Evolutionary conservation across 2,797 vertebrate species (phyloP).

Genomic region (Gadopsis bispinosus): DNA sequence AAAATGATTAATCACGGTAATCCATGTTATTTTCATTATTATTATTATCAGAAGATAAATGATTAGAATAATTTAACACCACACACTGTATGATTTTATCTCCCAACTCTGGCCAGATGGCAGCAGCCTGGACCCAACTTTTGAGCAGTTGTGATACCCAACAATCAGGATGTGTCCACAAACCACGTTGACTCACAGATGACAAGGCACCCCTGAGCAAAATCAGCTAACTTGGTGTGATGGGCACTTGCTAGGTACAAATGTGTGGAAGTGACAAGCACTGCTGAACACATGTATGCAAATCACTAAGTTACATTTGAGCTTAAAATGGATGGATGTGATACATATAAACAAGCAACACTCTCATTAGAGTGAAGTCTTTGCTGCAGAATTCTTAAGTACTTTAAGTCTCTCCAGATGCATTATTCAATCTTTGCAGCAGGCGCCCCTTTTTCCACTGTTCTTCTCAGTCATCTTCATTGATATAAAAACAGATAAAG

Average conservation of each 20-base stretch:
- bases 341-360: background rate
- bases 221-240: background rate
- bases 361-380: background rate
- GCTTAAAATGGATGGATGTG: background rate
- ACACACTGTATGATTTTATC: background rate
- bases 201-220: background rate
- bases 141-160: background rate
- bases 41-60: background rate
- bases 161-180: background rate
- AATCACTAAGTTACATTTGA: background rate
- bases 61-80: background rate
- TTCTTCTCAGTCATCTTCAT: slow-evolving; percentile 33
- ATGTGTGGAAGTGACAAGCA: background rate
- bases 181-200: background rate
- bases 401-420: slow-evolving; percentile 26
- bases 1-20: background rate
- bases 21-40: too few species aligned
- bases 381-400: slow-evolving; percentile 17
- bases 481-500: slow-evolving; percentile 44
- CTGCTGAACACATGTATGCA: background rate
- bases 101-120: background rate
- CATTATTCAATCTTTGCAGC: slow-evolving; percentile 41
- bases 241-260: background rate
- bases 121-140: slow-evolving; percentile 1
- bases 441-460: background rate